phyloP scores from a whole-genome alignment of 2,113 vertebrate species.

The Percina caprodes region DNA sequence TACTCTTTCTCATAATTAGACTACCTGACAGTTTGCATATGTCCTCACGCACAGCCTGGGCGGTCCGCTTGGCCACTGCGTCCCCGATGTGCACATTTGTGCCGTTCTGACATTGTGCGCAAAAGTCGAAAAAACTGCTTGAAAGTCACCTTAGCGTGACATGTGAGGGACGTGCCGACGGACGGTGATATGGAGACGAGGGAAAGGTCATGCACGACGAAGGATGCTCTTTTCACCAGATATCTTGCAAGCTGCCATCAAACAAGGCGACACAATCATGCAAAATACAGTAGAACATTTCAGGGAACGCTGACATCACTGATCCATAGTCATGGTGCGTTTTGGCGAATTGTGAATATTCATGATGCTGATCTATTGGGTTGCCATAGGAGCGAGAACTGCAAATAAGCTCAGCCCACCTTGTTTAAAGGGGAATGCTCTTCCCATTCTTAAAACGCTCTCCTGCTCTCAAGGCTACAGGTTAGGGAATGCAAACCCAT shows the following conservation, averaged over 20 bases:
- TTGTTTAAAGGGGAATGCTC: slow-evolving; percentile 88
- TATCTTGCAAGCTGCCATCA: slow-evolving; percentile 67
- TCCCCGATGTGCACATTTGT: slow-evolving; percentile 71
- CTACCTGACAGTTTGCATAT: slow-evolving; percentile 79
- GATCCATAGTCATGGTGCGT: slow-evolving; percentile 87
- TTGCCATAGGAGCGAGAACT: slow-evolving; percentile 95
- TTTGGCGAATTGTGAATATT: slow-evolving; percentile 91
- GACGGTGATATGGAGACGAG: slow-evolving; percentile 65
- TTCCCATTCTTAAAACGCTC: slow-evolving; percentile 80
- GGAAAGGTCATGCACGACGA: slow-evolving; percentile 79
- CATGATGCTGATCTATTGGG: slow-evolving; percentile 92
- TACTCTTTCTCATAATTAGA: slow-evolving; percentile 60
- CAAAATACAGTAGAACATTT: slow-evolving; percentile 72
- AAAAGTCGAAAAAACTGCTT: slow-evolving; percentile 81
- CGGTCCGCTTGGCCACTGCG: slow-evolving; percentile 68
- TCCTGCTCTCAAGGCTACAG: slow-evolving; percentile 60
- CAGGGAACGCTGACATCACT: slow-evolving; percentile 89
- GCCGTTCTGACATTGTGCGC: slow-evolving; percentile 77
- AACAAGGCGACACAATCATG: slow-evolving; percentile 67
- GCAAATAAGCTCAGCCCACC: slow-evolving; percentile 91
- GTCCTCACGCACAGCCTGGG: slow-evolving; percentile 76
- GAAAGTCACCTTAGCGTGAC: slow-evolving; percentile 83
- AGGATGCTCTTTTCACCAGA: slow-evolving; percentile 70
- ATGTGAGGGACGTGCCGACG: slow-evolving; percentile 76
- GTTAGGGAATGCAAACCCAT: slow-evolving; percentile 58